Base-by-base conservation (phyloP, 2,888 invertebrate species). In the Ceraclea dissimilis region DNA sequence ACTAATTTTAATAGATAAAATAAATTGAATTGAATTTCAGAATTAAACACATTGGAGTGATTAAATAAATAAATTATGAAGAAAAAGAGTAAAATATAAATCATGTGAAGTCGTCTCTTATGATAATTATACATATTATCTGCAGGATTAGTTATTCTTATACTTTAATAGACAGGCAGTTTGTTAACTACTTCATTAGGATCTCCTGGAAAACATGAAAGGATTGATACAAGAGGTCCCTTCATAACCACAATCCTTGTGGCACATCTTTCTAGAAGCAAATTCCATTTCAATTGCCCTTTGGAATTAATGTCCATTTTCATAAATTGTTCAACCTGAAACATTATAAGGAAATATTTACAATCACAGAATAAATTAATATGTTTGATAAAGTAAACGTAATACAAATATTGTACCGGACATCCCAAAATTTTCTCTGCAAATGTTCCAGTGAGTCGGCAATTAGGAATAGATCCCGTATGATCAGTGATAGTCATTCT, bases 401-500 rank as follows among this genome's bases (percentile, higher is more conserved):
- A 39, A 39, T n/a, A 64, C 72, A 73, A 73, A n/a, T n/a, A n/a
- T n/a, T n/a, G n/a, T n/a, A 83, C 84, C 17, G 75, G 72, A 62
- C 79, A 75, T 48, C 78, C 78, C 8, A 88, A 69, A 10, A 81
- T 68, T n/a, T 75, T 75, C 66, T 83, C 83, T 1, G 86, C 79
- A 46, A 76, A 69, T 54, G 71, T 70, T n/a, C 82, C 75, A 20
- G 76, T 78, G 10, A 88, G 70, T 10, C 80, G 74, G 50, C 83
- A 70, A 59, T 76, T 82, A 0, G 70, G 67, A 17, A 88, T 63
- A 21, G 84, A 82, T 8, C 86, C 87, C 0, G 87, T 86, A 60
- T 86, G 85, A 67, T 88, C 88, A 8, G 82, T 75, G 39, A 87
- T 71, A 2, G 78, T 78, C 1, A 88, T 71, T 53, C 76, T 75